Base-by-base conservation (phyloP, 2,888 invertebrate species). In the Rotaria sp. region DNA sequence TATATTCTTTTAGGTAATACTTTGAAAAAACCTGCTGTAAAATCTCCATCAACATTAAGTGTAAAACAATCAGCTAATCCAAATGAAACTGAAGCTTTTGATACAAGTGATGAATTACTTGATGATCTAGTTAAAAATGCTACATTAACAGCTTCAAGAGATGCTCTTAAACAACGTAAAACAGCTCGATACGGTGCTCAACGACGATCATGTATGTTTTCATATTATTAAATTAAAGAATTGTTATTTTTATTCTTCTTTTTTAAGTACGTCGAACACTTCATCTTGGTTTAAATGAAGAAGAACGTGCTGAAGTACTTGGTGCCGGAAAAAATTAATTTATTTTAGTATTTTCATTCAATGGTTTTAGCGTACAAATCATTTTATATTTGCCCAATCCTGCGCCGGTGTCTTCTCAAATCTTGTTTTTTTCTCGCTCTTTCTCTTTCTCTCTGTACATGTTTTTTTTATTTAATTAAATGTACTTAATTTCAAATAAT, bases 61-160 rank as follows among this genome's bases (percentile, higher is more conserved):
- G n/a, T 45, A 26, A 80, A 80, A 80, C 45, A 80, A 45, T 45
- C 80, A n/a, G 18, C 80, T 11, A 67, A 67, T 35, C 26, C 80
- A 45, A 80, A 80, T 80, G 80, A 80, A 80, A 45, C 80, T 26
- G 80, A 80, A 45, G 45, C 26, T 15, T 45, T 80, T 80, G 80
- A 80, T 80, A 80, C 80, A 45, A 45, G 80, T n/a, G 80, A 80
- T 80, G 80, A 80, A 80, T 21, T 80, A 45, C 80, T 80, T 45
- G 80, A 80, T 45, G 45, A 80, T 80, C n/a, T 80, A 1, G 80
- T 80, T 45, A 80, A 80, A 45, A 80, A 80, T 80, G 80, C 80
- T 4, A 45, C 80, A 15, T 45, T 80, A 45, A 45, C 80, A 26
- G 45, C 80, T 11, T 45, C 45, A 26, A 80, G n/a, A 80, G 80